Evolutionary conservation across 2,797 vertebrate genomes (phyloP).

Genomic region (Enteromius mattozi): DNA sequence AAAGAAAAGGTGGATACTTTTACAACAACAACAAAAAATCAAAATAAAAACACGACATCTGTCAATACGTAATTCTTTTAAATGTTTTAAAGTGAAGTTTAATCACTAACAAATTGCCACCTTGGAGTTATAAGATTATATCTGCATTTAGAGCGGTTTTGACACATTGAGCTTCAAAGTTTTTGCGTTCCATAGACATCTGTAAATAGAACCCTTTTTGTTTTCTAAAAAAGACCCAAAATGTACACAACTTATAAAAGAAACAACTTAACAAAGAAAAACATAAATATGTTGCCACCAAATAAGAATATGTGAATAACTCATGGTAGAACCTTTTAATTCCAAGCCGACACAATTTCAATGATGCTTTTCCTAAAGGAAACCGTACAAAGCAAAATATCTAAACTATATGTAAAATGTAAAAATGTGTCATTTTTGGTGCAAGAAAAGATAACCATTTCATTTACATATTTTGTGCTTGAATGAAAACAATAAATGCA

Average conservation of each 20-base stretch:
- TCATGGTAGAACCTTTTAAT: too few relatives aligned
- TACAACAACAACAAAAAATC: neutral
- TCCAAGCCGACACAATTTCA: neutral
- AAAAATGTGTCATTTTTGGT: neutral
- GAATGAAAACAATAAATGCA: neutral
- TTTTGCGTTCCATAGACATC: too few relatives aligned
- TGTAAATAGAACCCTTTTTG: too few relatives aligned
- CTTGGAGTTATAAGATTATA: too few relatives aligned
- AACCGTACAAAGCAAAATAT: neutral
- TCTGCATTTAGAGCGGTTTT: too few relatives aligned
- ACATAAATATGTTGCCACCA: too few relatives aligned
- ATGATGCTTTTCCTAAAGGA: neutral
- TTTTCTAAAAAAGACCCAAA: too few relatives aligned
- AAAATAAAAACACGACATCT: neutral
- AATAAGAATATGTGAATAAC: too few relatives aligned
- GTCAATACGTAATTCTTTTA: neutral
- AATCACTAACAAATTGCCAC: neutral
- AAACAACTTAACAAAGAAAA: too few relatives aligned
- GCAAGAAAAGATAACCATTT: neutral
- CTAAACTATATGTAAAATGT: neutral
- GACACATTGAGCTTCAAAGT: too few relatives aligned
- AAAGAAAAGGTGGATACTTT: neutral
- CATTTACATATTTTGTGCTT: neutral
- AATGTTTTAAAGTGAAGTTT: neutral
- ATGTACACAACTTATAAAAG: too few relatives aligned